Evolutionary conservation across 2,113 vertebrate species (phyloP).

Genomic region (Catharus minimus): DNA sequence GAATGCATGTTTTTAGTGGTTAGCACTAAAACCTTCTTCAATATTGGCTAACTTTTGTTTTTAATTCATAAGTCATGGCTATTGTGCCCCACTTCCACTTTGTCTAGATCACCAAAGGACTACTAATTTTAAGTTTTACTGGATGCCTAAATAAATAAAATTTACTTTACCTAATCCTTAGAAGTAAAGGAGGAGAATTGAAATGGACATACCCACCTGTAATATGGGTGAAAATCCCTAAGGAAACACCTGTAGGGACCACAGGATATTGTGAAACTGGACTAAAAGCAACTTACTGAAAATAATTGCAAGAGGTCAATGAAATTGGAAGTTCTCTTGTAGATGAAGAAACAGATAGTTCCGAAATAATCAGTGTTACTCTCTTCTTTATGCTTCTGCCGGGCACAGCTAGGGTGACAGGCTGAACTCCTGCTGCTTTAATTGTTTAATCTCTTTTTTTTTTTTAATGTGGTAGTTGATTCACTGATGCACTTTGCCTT

Average conservation of each 20-base stretch:
- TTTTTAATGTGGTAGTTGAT: background rate
- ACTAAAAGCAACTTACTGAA: background rate
- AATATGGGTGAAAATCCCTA: background rate
- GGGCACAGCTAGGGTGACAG: background rate
- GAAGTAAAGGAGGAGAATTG: background rate
- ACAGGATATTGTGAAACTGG: background rate
- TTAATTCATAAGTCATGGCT: background rate
- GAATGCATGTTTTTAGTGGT: background rate
- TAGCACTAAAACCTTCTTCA: background rate
- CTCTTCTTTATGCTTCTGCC: background rate
- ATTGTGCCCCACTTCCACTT: background rate
- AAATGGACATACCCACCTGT: background rate
- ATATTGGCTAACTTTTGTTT: background rate
- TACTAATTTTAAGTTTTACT: background rate
- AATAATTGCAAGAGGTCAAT: background rate
- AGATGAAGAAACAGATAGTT: background rate
- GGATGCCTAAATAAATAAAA: background rate
- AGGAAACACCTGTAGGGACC: background rate
- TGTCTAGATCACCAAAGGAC: background rate
- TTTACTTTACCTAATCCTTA: background rate
- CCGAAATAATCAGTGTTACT: background rate
- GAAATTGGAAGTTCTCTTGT: background rate
- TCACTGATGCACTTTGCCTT: slow-evolving; percentile 30
- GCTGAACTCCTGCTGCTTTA: background rate
- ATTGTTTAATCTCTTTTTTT: background rate